These are phyloP conservation scores for Heliothis peltigera DNA, from an alignment of 2,888 invertebrate genomes.

Conservation along the genomic window DNA sequence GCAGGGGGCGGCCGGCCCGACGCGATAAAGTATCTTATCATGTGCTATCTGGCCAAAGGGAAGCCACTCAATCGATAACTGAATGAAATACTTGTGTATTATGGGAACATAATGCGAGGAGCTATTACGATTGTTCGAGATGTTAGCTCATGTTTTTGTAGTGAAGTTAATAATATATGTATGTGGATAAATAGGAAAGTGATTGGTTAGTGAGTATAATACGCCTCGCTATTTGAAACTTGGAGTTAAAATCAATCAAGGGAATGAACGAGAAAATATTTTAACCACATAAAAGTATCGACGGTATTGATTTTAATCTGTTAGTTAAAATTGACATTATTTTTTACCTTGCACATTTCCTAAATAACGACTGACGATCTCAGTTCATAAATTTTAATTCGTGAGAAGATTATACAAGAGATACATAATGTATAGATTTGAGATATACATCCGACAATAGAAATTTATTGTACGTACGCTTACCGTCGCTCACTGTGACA, in stretches of 20 bases:
- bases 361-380: background rate
- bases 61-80: constrained; percentile 80
- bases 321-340: too few species aligned
- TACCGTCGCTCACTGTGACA: constrained; percentile 75
- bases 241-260: too few species aligned
- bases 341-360: too few species aligned
- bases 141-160: constrained; percentile 40
- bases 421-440: constrained; percentile 33
- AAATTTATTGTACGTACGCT: constrained; percentile 75
- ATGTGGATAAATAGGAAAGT: background rate
- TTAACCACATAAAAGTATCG: too few species aligned
- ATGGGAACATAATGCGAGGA: constrained; percentile 58
- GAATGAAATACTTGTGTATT: constrained; percentile 63
- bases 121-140: constrained; percentile 45
- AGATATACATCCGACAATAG: constrained; percentile 35
- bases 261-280: too few species aligned
- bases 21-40: constrained; percentile 85
- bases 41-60: constrained; percentile 74
- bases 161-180: constrained; percentile 28
- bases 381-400: constrained; percentile 18
- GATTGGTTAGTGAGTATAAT: too few species aligned
- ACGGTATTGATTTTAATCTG: too few species aligned
- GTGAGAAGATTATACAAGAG: constrained; percentile 36
- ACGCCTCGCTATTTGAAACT: too few species aligned
- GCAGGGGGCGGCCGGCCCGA: constrained; percentile 67